Evolutionary conservation across 1,140 invertebrate genomes (phyloP).

Genomic region (Orussus abietinus): DNA sequence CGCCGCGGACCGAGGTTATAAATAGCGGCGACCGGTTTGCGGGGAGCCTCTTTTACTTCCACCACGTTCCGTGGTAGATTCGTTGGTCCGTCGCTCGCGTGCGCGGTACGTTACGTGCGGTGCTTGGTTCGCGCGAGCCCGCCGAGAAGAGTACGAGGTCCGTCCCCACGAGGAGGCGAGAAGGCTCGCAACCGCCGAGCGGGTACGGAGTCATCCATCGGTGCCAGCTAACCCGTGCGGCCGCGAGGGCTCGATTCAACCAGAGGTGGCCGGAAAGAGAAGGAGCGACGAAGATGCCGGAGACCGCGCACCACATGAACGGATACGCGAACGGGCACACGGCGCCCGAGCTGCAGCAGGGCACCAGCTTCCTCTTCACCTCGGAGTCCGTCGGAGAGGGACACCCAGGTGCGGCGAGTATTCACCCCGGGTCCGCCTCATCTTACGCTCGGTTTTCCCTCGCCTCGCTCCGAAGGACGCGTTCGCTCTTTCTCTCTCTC

Average conservation of each 20-base stretch:
- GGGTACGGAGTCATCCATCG: too few species aligned
- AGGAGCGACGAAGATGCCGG: slow-evolving; percentile 59
- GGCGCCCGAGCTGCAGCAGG: slow-evolving; percentile 71
- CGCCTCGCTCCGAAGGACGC: not conserved
- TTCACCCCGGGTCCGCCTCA: not conserved
- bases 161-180: too few species aligned
- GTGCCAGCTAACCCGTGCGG: too few species aligned
- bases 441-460: not conserved
- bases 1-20: slow-evolving; percentile 39
- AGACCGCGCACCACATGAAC: slow-evolving; percentile 68
- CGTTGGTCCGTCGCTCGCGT: slow-evolving; percentile 31
- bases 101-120: slow-evolving; percentile 29
- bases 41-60: slow-evolving; percentile 44
- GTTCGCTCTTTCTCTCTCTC: slow-evolving; percentile 2
- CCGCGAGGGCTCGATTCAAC: slow-evolving; percentile 9
- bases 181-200: too few species aligned
- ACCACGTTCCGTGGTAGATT: slow-evolving; percentile 30
- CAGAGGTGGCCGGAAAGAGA: slow-evolving; percentile 1
- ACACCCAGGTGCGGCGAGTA: slow-evolving; percentile 75
- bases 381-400: slow-evolving; percentile 99
- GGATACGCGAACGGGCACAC: slow-evolving; percentile 73
- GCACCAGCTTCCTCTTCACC: slow-evolving; percentile 92
- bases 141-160: too few species aligned
- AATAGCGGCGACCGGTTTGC: slow-evolving; percentile 29
- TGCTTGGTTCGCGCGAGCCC: too few species aligned